Evolutionary conservation across 2,888 invertebrate genomes (phyloP).

Genomic region (Embidobia sp.): DNA sequence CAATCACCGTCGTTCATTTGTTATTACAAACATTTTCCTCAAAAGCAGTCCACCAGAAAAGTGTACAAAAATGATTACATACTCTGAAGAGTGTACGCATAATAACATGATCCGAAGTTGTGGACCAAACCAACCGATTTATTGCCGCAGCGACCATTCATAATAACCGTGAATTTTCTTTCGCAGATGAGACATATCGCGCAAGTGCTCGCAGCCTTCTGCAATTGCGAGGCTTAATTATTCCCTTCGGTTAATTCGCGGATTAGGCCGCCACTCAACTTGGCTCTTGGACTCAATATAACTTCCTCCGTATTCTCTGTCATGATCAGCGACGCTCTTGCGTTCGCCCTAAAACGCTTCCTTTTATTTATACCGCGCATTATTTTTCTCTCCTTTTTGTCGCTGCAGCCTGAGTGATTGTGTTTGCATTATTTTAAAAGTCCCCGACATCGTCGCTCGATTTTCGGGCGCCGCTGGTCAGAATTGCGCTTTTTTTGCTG

Average conservation of each 20-base stretch:
- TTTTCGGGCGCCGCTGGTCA: too few species aligned
- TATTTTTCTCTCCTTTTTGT: constrained; percentile 14
- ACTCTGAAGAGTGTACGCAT: neutral
- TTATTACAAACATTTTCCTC: neutral
- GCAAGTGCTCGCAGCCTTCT: constrained; percentile 27
- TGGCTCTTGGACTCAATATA: constrained; percentile 58
- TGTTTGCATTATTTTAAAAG: constrained; percentile 8
- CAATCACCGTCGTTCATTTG: too few species aligned
- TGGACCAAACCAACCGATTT: constrained; percentile 15
- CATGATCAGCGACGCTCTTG: constrained; percentile 32
- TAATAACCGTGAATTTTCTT: constrained; percentile 28
- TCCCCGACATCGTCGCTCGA: too few species aligned
- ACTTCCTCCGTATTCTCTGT: constrained; percentile 58
- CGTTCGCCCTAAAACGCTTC: constrained; percentile 30
- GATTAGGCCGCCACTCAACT: constrained; percentile 54
- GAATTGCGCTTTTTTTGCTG: too few species aligned
- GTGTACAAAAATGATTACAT: too few species aligned
- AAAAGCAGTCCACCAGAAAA: too few species aligned
- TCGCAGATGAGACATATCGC: constrained; percentile 31
- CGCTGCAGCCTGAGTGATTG: neutral
- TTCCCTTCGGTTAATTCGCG: constrained; percentile 56
- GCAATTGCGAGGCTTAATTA: constrained; percentile 50
- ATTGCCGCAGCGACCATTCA: constrained; percentile 28
- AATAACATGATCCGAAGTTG: neutral
- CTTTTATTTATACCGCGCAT: constrained; percentile 10